Evolutionary conservation across 2,797 vertebrate genomes (phyloP), one percentile per base, ranked within the genome.

Genomic region (Taenioides sp.): DNA sequence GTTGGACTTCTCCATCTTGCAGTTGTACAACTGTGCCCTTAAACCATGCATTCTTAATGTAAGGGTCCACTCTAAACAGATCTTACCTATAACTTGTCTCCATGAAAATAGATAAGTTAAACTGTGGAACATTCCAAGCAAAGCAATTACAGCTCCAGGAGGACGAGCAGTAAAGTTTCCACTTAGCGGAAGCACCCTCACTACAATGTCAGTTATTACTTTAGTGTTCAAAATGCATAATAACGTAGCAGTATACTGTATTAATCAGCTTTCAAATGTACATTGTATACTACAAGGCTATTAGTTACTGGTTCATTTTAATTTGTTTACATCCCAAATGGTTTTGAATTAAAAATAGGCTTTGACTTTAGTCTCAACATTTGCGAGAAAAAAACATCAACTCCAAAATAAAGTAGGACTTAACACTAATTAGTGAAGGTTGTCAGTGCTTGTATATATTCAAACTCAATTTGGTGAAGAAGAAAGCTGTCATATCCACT

Each of bases 401-500:
- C 17, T 62, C 60, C 7, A 23, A 57, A 28, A 28, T 28, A 18
- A 28, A 59, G 57, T 59, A 27, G 16, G 7, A 20, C 27, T 61
- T n/a, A 62, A 31, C 9, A 20, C 60, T 62, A 31, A 34, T 61
- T 37, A 37, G 60, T 62, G 60, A 34, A 12, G 55, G 31, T 20
- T 6, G 57, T 59, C 25, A 4, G 23, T 27, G 14, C 34, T 62
- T 37, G 60, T 34, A 37, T 34, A 7, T 34, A 34, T 61, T 61
- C 10, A 61, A 28, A 34, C 59, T 34, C 27, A 61, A 61, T 61
- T 31, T 20, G 2, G 28, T 47, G 43, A 47, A 34, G 28, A 61
- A 34, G 59, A 61, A 61, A 61, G 28, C 27, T 28, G 62, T 74
- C 59, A 34, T 61, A 6, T 20, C 59, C 27, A 17, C 7, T 61